These are phyloP conservation scores for Eulemur mongoz DNA, from an alignment of 2,797 vertebrate species.

Conservation along the genomic window DNA sequence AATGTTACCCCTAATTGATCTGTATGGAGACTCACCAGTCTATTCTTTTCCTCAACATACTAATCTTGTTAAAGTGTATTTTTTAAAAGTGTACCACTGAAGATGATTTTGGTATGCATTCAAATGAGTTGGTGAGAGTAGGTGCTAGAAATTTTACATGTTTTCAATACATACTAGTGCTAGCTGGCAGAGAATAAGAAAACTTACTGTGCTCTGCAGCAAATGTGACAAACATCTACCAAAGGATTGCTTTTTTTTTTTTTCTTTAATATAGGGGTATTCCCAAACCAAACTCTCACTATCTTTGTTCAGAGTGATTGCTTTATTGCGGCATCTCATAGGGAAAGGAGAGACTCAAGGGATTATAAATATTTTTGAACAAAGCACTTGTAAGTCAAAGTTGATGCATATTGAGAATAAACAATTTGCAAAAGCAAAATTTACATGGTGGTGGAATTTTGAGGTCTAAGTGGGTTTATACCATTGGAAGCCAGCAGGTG, in stretches of 20 bases:
- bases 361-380: background rate
- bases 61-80: background rate
- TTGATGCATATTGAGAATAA: background rate
- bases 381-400: background rate
- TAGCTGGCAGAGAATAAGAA: background rate
- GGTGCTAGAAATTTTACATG: background rate
- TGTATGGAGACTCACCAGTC: background rate
- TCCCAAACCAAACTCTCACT: background rate
- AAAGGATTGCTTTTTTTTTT: background rate
- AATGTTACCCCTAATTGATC: background rate
- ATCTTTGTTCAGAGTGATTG: background rate
- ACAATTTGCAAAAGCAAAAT: background rate
- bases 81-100: background rate
- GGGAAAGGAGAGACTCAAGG: background rate
- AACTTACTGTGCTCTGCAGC: background rate
- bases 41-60: background rate
- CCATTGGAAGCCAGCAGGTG: background rate
- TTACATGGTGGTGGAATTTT: background rate
- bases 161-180: background rate
- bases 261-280: background rate
- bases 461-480: background rate
- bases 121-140: background rate
- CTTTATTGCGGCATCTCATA: background rate
- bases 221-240: background rate
- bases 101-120: background rate